phyloP scores from a whole-genome alignment of 92 coral and sea anemone genomes.

The Virgularia gustaviana region DNA sequence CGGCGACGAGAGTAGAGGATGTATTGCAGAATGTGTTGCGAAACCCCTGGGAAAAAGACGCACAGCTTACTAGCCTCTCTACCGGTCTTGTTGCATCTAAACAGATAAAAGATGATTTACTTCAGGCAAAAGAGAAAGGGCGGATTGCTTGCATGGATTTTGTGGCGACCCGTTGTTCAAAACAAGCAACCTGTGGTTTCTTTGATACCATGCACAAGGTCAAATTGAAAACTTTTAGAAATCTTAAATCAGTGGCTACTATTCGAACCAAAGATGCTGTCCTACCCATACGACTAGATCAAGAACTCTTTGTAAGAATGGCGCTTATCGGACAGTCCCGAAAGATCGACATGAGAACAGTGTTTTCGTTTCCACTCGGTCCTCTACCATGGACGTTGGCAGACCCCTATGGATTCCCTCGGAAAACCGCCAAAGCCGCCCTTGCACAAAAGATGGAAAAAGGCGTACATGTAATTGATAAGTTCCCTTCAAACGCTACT shows the following conservation, averaged over 20 bases:
- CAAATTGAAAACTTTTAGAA: slow-evolving; percentile 57
- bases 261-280: slow-evolving; percentile 45
- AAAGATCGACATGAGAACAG: slow-evolving; percentile 51
- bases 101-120: slow-evolving; percentile 50
- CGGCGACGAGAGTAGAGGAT: slow-evolving; percentile 51
- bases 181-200: slow-evolving; percentile 36
- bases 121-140: slow-evolving; percentile 50
- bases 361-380: slow-evolving; percentile 60
- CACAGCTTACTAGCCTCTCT: slow-evolving; percentile 53
- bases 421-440: slow-evolving; percentile 50
- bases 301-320: slow-evolving; percentile 53
- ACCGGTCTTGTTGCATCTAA: slow-evolving; percentile 52
- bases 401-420: slow-evolving; percentile 53
- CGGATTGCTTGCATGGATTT: slow-evolving; percentile 35
- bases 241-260: slow-evolving; percentile 50
- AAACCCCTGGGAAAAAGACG: slow-evolving; percentile 55
- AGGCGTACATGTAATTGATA: slow-evolving; percentile 7
- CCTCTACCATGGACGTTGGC: slow-evolving; percentile 63
- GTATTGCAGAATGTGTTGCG: slow-evolving; percentile 52
- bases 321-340: slow-evolving; percentile 59
- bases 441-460: slow-evolving; percentile 51
- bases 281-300: slow-evolving; percentile 46
- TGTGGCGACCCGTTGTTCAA: slow-evolving; percentile 47
- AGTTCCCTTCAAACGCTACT: slow-evolving; percentile 46
- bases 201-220: slow-evolving; percentile 54